Conservation (phyloP, 1,140 invertebrate genomes). For the Dendrolimus kikuchii region DNA sequence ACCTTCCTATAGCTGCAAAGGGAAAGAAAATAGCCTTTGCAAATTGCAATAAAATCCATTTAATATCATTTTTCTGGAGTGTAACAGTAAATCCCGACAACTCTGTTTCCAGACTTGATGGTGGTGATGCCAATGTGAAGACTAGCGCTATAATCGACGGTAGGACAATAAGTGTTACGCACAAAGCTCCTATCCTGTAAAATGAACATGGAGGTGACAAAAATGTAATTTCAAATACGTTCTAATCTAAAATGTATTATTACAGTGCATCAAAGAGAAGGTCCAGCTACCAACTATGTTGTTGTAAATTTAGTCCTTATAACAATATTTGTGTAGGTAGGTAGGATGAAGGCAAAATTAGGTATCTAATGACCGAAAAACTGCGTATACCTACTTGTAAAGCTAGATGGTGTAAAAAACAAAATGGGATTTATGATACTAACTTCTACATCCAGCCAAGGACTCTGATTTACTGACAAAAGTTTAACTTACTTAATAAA, state of each 20-base stretch:
- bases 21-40: constrained; percentile 76
- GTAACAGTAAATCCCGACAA: constrained; percentile 29
- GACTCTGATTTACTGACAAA: too few species aligned
- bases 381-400: too few species aligned
- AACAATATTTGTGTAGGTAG: too few species aligned
- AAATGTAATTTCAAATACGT: not conserved
- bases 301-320: too few species aligned
- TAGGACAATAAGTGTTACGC: constrained; percentile 68
- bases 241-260: not conserved
- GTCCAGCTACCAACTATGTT: too few species aligned
- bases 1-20: constrained; percentile 80
- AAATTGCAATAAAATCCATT: constrained; percentile 74
- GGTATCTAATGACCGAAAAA: too few species aligned
- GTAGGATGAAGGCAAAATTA: too few species aligned
- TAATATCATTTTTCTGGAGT: constrained; percentile 41
- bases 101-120: constrained; percentile 60
- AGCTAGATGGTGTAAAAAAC: too few species aligned
- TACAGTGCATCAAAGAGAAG: too few species aligned
- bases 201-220: not conserved
- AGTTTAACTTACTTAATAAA: too few species aligned
- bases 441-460: too few species aligned
- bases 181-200: constrained; percentile 65
- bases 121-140: constrained; percentile 73
- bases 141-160: constrained; percentile 72
- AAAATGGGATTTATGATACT: too few species aligned